Conservation (phyloP, 2,113 vertebrate species). For the Phoxinus phoxinus region DNA sequence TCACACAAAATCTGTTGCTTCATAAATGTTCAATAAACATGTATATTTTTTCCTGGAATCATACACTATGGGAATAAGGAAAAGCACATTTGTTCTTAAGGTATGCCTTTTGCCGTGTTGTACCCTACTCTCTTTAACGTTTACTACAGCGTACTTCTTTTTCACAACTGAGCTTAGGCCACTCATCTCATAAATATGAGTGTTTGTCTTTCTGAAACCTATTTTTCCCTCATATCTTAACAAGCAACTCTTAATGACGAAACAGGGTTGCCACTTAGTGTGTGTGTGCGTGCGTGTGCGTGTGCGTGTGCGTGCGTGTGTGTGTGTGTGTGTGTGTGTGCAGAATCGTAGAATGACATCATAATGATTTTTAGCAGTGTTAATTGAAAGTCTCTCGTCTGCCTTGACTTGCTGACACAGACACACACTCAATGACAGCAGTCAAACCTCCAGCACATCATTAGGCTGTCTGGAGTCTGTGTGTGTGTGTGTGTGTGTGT, state of each 20-base stretch:
- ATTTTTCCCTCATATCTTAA: too few relatives aligned
- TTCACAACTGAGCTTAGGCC: background rate
- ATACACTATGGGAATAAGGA: too few relatives aligned
- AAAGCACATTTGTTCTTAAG: too few relatives aligned
- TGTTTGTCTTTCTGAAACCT: background rate
- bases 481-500: constrained; percentile 40
- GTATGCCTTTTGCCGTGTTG: too few relatives aligned
- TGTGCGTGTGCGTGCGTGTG: constrained; percentile 20
- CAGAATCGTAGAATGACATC: constrained; percentile 7
- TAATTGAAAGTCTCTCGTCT: constrained; percentile 16
- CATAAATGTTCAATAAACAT: too few relatives aligned
- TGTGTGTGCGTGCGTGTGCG: background rate
- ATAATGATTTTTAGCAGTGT: constrained; percentile 33
- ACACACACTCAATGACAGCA: constrained; percentile 22
- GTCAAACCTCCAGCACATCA: constrained; percentile 47
- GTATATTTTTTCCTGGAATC: too few relatives aligned
- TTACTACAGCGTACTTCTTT: too few relatives aligned
- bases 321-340: background rate
- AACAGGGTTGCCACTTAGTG: background rate
- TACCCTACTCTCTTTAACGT: too few relatives aligned
- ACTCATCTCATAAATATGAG: background rate
- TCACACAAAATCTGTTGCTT: too few relatives aligned
- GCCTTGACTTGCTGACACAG: constrained; percentile 27
- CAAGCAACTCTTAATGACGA: background rate
- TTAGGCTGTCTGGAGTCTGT: constrained; percentile 56